Base-by-base conservation (phyloP, 2,797 vertebrate species). In the Craterocephalus amniculus region DNA sequence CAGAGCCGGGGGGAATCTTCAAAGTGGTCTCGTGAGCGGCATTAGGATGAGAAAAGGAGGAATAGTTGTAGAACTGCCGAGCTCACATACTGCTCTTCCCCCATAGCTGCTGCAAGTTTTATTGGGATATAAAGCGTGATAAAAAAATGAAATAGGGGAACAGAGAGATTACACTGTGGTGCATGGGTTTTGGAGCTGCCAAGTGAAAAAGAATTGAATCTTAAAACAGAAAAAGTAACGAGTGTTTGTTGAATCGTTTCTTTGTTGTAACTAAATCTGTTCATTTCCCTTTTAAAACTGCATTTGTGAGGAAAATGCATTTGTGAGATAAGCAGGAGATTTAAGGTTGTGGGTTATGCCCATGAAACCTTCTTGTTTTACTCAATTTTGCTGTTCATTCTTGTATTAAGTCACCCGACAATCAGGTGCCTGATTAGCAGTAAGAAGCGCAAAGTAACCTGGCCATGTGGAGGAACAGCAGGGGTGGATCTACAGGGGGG, bases 11-110 rank as follows among this genome's bases (percentile, higher is more conserved):
- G 18, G 10, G 3, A 18, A 6, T 48, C 4, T 20, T 3, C n/a
- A 11, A 54, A 35, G 10, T 35, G 13, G 26, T 56, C 58, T 12
- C 13, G 10, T 29, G 1, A 49, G 31, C 26, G 20, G 16, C 31
- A 52, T 27, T 7, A 54, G 5, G 52, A 5, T 13, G 14, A 31
- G 10, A 26, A 38, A 56, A 31, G 35, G 29, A 29, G 26, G 31
- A 58, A 65, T 45, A 59, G 45, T 55, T 65, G 35, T 11, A 34
- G 66, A 75, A 24, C 0, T 64, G 71, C 80, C 79, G 77, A 79
- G 71, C 26, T 26, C 27, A 32, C 65, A 29, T 3, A 69, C 14
- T 2, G 2, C 51, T 18, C 54, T 26, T 69, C 34, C 29, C 49
- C 29, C 20, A 16, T 31, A 31, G 5, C n/a, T 58, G 63, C 75